Percentiles rank a stretch among this genome's conserved stretches.
These are phyloP conservation scores for Alligator sinensis DNA, from an alignment of 2,113 vertebrate species.

Conservation along the genomic window DNA sequence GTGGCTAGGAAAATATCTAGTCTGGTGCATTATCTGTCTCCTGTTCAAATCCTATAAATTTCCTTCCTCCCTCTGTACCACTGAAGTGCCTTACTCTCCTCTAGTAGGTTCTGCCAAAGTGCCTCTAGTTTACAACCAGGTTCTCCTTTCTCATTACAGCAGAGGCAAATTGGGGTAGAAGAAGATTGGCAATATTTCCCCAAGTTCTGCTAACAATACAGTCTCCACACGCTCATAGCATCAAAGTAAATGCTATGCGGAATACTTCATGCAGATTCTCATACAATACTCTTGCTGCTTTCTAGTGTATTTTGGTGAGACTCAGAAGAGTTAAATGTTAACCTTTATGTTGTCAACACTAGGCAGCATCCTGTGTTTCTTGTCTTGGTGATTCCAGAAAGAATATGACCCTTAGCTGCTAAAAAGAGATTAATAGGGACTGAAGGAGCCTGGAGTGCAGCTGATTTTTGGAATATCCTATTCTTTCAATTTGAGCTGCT, in stretches of 20 bases:
- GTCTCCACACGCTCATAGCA: rapidly evolving
- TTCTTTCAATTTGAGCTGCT: not conserved
- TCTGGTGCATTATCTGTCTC: not conserved
- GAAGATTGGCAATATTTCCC: not conserved
- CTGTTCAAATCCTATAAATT: rapidly evolving
- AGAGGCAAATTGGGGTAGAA: not conserved
- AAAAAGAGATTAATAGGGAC: not conserved
- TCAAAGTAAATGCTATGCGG: not conserved
- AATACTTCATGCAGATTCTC: not conserved
- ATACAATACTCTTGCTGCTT: not conserved
- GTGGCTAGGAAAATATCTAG: slow-evolving; percentile 1
- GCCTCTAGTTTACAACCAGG: rapidly evolving
- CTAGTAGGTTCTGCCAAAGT: rapidly evolving
- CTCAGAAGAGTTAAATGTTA: not conserved
- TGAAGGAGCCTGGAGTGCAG: not conserved
- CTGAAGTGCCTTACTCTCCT: not conserved
- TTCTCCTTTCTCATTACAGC: not conserved
- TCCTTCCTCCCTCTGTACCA: not conserved
- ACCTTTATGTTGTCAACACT: rapidly evolving
- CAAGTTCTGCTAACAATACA: not conserved
- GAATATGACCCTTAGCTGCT: not conserved
- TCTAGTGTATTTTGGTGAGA: rapidly evolving
- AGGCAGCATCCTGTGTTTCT: too few species aligned
- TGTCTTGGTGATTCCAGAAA: not conserved
- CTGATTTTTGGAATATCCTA: not conserved